Base-by-base conservation (phyloP, 2,113 vertebrate species). In the Nettapus auritus region DNA sequence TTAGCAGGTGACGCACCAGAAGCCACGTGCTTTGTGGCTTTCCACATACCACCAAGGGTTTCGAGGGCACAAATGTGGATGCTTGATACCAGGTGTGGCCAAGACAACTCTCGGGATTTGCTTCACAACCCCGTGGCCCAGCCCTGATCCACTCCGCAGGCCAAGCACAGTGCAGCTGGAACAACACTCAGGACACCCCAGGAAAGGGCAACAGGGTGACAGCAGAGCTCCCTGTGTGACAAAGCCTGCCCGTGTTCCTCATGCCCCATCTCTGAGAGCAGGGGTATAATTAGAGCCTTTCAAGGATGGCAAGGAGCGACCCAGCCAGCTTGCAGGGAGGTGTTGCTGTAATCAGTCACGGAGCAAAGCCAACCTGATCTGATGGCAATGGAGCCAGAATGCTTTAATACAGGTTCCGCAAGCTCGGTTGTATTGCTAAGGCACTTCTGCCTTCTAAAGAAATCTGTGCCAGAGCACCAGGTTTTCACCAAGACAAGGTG, bases 231-330 rank as follows among this genome's bases (percentile, higher is more conserved):
- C 38, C 10, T 64, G 75, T 3, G 1, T 78, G 80, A 78, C 73
- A 71, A 42, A 81, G 48, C 88, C 52, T 56, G 87, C n/a, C 85
- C 13, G 21, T 66, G 56, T 81, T 90, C 76, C 76, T 95, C 73
- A 71, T 3, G 0, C 29, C 50, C 50, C 0, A 0, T 57, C 34
- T 88, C 52, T 93, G 68, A 82, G 87, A 78, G 28, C 59, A 80
- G 52, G 86, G 77, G 36, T 68, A 63, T 88, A 96, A 95, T 93
- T 75, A 94, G 56, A 93, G 60, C 46, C 82, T 83, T 85, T 86
- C 88, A 94, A 68, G 38, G 64, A 86, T 21, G 38, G 79, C 85
- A 90, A 83, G 81, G 68, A 80, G 74, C 86, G 89, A 87, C 57
- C 69, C 48, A 68, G 66, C 11, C 48, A 87, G 40, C 34, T 62